phyloP scores from a whole-genome alignment of 1,140 invertebrate genomes.

The Drosophila arizonae region DNA sequence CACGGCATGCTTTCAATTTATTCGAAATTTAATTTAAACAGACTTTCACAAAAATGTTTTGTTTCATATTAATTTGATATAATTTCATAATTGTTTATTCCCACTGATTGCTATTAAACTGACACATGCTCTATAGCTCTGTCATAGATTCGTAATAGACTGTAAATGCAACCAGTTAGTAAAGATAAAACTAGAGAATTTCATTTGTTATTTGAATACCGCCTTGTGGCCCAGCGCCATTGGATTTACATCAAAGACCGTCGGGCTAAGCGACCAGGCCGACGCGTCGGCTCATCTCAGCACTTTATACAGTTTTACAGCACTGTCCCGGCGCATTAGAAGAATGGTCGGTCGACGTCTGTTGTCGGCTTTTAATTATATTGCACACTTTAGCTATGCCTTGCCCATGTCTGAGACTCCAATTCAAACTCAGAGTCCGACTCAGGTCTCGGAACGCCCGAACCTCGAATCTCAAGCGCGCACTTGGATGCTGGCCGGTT shows the following conservation, averaged over 20 bases:
- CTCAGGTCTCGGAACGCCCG: slow-evolving; percentile 27
- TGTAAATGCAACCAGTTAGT: neutral
- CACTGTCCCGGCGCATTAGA: slow-evolving; percentile 70
- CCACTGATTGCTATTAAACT: too few species aligned
- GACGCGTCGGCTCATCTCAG: slow-evolving; percentile 15
- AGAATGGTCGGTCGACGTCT: slow-evolving; percentile 58
- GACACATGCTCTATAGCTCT: neutral
- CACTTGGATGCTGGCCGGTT: slow-evolving; percentile 34
- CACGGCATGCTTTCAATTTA: too few species aligned
- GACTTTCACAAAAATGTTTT: too few species aligned
- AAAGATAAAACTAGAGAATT: neutral
- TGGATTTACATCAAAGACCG: slow-evolving; percentile 71
- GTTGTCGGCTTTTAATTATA: slow-evolving; percentile 82
- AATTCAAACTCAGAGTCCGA: slow-evolving; percentile 28
- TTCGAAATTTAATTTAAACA: too few species aligned
- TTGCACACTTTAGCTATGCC: slow-evolving; percentile 80
- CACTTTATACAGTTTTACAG: slow-evolving; percentile 73
- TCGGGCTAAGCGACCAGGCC: slow-evolving; percentile 27
- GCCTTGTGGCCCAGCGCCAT: slow-evolving; percentile 2
- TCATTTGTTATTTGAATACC: slow-evolving; percentile 1
- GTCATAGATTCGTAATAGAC: neutral
- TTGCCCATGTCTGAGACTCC: slow-evolving; percentile 60
- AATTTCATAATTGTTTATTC: too few species aligned
- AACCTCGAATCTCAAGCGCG: slow-evolving; percentile 16
- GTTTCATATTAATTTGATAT: too few species aligned